These are phyloP conservation scores for Ellobius talpinus DNA, from an alignment of 2,113 vertebrate species.

Conservation along the genomic window DNA sequence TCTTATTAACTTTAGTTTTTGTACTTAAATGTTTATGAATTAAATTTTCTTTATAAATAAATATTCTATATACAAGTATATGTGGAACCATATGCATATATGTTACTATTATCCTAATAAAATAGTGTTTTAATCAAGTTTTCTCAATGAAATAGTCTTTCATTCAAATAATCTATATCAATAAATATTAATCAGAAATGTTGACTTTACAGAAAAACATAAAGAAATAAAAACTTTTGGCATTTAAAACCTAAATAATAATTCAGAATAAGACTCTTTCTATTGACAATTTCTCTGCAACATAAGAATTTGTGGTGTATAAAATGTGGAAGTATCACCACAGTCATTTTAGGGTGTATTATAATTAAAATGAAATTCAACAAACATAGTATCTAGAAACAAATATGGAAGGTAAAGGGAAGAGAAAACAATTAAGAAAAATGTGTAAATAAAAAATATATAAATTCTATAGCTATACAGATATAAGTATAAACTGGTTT, in stretches of 20 bases:
- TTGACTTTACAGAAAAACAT: neutral
- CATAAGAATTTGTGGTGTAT: neutral
- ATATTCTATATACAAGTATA: neutral
- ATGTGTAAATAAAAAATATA: neutral
- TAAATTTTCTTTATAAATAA: neutral
- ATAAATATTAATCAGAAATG: neutral
- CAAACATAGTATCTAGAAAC: neutral
- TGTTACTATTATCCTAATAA: neutral
- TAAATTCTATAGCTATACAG: neutral
- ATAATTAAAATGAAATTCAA: neutral
- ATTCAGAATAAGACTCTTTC: neutral
- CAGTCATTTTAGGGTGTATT: neutral
- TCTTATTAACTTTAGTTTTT: neutral
- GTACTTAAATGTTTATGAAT: neutral
- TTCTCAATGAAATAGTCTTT: constrained; percentile 1
- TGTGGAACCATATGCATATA: no score
- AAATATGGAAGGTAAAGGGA: neutral
- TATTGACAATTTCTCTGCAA: neutral
- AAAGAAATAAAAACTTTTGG: neutral
- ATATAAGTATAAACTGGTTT: neutral
- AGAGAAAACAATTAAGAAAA: neutral
- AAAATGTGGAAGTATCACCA: neutral
- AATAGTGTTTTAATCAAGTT: neutral
- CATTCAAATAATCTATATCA: neutral
- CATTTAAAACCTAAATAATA: neutral